Base-by-base conservation (phyloP, 2,797 vertebrate genomes). In the Microcaecilia unicolor region DNA sequence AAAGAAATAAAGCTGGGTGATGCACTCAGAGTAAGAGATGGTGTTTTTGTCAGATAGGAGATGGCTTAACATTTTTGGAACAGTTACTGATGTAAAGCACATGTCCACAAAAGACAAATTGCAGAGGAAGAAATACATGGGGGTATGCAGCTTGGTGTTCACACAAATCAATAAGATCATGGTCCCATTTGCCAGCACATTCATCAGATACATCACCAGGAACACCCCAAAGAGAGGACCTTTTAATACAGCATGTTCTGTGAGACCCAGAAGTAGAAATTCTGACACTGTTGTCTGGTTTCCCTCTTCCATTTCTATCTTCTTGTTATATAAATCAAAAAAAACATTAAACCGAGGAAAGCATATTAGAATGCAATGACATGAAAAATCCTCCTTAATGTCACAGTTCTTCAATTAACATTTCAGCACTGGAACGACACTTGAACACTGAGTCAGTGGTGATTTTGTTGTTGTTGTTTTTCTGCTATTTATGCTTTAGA, bases 61-160 rank as follows among this genome's bases (percentile, higher is more conserved):
- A 14, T 28, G 48, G 27, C 49, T 12, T 2, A 59, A 52, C 45
- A 52, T 28, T 25, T 53, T 6, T 8, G 57, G 64, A 2, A 52
- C 48, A 15, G 48, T 51, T 0, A 24, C 44, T 0, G 55, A 15
- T 15, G 32, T 48, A 28, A 50, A 66, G 27, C 43, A 32, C 30
- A 55, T 51, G 4, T 64, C 68, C 4, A 62, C 6, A 2, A 49
- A 21, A 1, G 59, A 55, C 8, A 66, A 44, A 4, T 15, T 51
- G 15, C 26, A 17, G 9, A 56, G 34, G 32, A 66, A 64, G 34
- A 57, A 56, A 3, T 58, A 64, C 64, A 60, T 62, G 0, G 57
- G 52, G 3, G 31, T 47, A 23, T 62, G 58, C 4, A 64, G 52
- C 5, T 3, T 14, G 10, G 2, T 10, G 22, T 42, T 40, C 15